Evolutionary conservation across 2,113 vertebrate species (phyloP).

Genomic region (Tinamus guttatus): DNA sequence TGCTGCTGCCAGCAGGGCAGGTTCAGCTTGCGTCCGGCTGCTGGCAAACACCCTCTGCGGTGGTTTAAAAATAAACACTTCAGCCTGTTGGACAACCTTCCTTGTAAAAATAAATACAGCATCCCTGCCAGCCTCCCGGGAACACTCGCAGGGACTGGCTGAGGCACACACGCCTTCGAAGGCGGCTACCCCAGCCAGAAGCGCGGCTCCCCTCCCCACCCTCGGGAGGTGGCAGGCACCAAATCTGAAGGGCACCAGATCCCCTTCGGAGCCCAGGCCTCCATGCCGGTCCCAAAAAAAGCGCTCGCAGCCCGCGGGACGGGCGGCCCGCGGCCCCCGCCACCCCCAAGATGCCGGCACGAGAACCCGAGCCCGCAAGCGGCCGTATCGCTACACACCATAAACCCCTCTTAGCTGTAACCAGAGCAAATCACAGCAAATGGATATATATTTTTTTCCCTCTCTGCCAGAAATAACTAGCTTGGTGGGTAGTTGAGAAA

Average conservation of each 20-base stretch:
- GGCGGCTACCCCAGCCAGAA: background rate
- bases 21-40: background rate
- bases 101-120: background rate
- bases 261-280: background rate
- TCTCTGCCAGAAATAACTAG: background rate
- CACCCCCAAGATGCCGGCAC: too few species aligned
- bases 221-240: fast-evolving
- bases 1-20: background rate
- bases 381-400: too few species aligned
- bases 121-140: background rate
- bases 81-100: background rate
- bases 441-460: background rate
- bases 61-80: background rate
- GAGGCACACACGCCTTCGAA: fast-evolving
- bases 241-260: background rate
- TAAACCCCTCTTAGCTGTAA: fast-evolving
- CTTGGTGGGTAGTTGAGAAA: background rate
- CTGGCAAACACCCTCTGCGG: background rate
- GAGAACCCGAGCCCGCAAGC: too few species aligned
- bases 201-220: background rate
- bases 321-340: too few species aligned
- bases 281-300: background rate
- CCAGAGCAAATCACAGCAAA: background rate
- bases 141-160: background rate
- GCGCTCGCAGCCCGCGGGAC: too few species aligned